These are phyloP conservation scores for Hydra vulgaris DNA, from an alignment of 30 jellyfish, hydroid and myxozoan species.

Conservation along the genomic window DNA sequence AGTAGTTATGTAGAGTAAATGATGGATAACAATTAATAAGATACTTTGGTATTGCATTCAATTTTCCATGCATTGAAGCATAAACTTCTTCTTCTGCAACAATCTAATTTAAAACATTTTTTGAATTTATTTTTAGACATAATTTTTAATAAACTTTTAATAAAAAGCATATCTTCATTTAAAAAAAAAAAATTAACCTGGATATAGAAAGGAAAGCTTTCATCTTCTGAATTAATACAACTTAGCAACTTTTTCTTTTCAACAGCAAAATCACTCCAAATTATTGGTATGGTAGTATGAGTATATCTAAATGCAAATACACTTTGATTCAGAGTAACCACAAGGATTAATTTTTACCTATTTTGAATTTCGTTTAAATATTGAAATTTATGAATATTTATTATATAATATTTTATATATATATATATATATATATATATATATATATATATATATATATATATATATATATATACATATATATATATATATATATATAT, in stretches of 20 bases:
- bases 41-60: slow-evolving; percentile 66
- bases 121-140: not conserved
- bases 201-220: slow-evolving; percentile 50
- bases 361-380: too few relatives aligned
- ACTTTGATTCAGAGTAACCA: too few relatives aligned
- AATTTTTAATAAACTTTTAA: too few relatives aligned
- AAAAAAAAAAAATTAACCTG: slow-evolving; percentile 32
- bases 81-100: slow-evolving; percentile 59
- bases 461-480: too few relatives aligned
- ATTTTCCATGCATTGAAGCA: slow-evolving; percentile 56
- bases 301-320: slow-evolving; percentile 48
- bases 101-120: slow-evolving; percentile 23
- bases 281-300: slow-evolving; percentile 44
- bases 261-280: slow-evolving; percentile 56
- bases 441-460: too few relatives aligned
- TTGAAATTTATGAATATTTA: too few relatives aligned
- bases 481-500: too few relatives aligned
- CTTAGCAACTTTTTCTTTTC: slow-evolving; percentile 18
- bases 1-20: slow-evolving; percentile 65
- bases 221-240: slow-evolving; percentile 34
- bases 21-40: slow-evolving; percentile 78
- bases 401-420: too few relatives aligned
- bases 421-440: too few relatives aligned
- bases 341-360: too few relatives aligned
- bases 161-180: not conserved